phyloP scores from a whole-genome alignment of 2,113 vertebrate species.

The Columba janthina region DNA sequence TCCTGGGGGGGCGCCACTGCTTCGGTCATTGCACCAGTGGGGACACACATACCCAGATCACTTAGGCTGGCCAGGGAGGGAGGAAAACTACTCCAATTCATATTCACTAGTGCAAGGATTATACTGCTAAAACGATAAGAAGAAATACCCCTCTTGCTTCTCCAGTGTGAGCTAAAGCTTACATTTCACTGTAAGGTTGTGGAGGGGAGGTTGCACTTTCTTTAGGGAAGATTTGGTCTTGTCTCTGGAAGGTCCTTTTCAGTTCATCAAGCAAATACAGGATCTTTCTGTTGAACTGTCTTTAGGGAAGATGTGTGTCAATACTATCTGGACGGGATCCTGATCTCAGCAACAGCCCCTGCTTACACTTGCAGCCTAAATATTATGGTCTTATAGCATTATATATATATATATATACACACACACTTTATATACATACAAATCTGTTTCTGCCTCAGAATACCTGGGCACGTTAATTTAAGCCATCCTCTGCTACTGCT shows the following conservation, averaged over 20 bases:
- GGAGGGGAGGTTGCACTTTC: neutral
- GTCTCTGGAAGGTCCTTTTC: neutral
- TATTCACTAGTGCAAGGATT: neutral
- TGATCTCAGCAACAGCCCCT: neutral
- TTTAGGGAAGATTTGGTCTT: neutral
- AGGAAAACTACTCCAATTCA: neutral
- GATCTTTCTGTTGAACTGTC: neutral
- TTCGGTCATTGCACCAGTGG: neutral
- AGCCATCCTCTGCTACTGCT: neutral
- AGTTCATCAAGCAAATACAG: neutral
- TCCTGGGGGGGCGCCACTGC: neutral
- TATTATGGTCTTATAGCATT: neutral
- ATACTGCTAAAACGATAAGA: neutral
- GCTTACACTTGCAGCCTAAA: neutral
- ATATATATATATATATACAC: neutral
- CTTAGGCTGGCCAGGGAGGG: neutral
- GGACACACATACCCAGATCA: rapidly evolving
- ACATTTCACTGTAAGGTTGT: no score
- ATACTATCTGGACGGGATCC: neutral
- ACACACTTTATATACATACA: neutral
- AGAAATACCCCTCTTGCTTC: neutral
- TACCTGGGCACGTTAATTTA: neutral
- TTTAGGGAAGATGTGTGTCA: neutral
- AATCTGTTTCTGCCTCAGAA: neutral
- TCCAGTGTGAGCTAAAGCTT: neutral